phyloP scores from a whole-genome alignment of 2,113 vertebrate species.

The Chascanopsetta lugubris region DNA sequence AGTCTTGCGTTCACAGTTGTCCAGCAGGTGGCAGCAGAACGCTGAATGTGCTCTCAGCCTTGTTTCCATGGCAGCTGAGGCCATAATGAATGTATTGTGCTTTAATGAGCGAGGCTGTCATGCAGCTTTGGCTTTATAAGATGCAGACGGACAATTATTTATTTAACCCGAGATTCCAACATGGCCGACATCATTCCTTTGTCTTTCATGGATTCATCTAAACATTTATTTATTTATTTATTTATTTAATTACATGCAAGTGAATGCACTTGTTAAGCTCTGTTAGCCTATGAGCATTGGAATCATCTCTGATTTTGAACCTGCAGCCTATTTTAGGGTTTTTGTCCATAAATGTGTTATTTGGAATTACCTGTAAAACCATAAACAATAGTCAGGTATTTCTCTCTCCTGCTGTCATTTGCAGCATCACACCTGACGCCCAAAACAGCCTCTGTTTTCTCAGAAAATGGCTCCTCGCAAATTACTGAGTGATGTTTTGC shows the following conservation, averaged over 20 bases:
- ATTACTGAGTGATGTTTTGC: conserved; percentile 77
- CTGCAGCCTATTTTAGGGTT: no score
- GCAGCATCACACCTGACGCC: conserved; percentile 55
- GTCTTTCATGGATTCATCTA: no score
- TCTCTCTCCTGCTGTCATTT: conserved; percentile 24
- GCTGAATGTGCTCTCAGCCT: neutral
- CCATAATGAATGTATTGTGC: conserved; percentile 53
- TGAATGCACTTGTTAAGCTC: no score
- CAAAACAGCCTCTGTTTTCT: conserved; percentile 63
- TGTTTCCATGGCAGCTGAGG: conserved; percentile 61
- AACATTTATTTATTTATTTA: no score
- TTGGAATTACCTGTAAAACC: accelerated
- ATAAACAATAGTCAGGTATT: neutral
- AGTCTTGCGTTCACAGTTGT: neutral
- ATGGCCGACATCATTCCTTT: neutral
- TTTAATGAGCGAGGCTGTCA: conserved; percentile 38
- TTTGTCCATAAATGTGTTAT: no score
- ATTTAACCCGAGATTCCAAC: neutral
- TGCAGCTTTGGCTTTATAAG: conserved; percentile 4
- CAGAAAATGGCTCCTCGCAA: conserved; percentile 79
- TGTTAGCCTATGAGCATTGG: no score
- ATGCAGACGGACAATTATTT: neutral
- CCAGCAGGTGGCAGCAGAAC: conserved; percentile 72
- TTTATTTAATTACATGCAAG: no score
- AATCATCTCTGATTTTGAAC: no score